Percentiles rank a stretch among this genome's conserved stretches.
Conservation (phyloP, 2,888 invertebrate species). For the Piscicola geometra region DNA sequence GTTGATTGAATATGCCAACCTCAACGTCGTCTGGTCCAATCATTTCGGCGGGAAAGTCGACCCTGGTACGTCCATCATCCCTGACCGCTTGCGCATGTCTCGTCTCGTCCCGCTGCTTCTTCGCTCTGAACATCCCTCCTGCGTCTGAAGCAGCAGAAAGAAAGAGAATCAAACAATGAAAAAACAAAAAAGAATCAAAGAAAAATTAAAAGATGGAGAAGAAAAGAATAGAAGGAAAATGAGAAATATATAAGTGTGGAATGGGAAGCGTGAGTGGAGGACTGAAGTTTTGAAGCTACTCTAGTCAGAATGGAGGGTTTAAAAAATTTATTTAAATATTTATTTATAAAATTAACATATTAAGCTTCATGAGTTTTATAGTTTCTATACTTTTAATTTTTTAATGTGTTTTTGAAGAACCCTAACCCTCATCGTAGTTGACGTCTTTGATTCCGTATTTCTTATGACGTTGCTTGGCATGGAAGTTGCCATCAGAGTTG, state of each 20-base stretch:
- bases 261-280: too few relatives aligned
- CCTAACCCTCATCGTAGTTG: conserved; percentile 24
- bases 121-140: conserved; percentile 36
- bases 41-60: conserved; percentile 34
- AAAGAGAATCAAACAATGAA: background rate
- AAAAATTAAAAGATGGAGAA: too few relatives aligned
- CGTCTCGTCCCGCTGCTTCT: conserved; percentile 22
- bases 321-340: background rate
- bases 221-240: too few relatives aligned
- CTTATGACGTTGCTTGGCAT: conserved; percentile 14
- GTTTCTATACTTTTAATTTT: too few relatives aligned
- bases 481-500: conserved; percentile 20
- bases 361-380: too few relatives aligned
- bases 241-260: too few relatives aligned
- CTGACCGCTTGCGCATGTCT: conserved; percentile 24
- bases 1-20: too few relatives aligned
- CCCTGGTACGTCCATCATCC: conserved; percentile 20
- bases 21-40: conserved; percentile 24
- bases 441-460: conserved; percentile 2
- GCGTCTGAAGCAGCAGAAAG: conserved; percentile 29
- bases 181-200: too few relatives aligned
- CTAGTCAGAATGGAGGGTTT: background rate
- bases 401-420: background rate
- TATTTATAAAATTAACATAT: too few relatives aligned
- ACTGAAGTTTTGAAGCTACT: background rate